Percentiles rank a stretch among this genome's conserved stretches.
Evolutionary conservation across 2,888 invertebrate species (phyloP).

Genomic region (Phengaris arion): DNA sequence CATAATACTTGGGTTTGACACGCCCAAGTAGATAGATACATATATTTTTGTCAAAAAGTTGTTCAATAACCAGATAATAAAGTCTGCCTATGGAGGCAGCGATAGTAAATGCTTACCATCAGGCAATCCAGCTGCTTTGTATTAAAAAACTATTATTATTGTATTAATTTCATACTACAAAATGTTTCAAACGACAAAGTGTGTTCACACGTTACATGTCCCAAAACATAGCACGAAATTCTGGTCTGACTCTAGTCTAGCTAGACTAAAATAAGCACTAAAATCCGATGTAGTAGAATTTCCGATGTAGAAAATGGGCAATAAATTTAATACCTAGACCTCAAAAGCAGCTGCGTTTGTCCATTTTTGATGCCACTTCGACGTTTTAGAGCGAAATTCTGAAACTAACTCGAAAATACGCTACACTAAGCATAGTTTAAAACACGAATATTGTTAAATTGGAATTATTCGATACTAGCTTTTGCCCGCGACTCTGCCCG

Average conservation of each 20-base stretch:
- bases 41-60: too few relatives aligned
- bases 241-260: neutral
- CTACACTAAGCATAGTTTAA: too few relatives aligned
- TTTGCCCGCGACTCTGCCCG: too few relatives aligned
- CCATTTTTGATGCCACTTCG: neutral
- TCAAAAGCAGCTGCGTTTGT: neutral
- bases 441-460: too few relatives aligned
- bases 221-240: neutral
- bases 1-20: too few relatives aligned
- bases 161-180: neutral
- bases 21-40: too few relatives aligned
- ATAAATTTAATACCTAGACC: slow-evolving; percentile 20
- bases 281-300: neutral
- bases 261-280: neutral
- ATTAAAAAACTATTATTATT: neutral
- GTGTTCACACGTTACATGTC: neutral
- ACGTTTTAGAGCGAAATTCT: neutral
- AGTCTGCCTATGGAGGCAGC: too few relatives aligned
- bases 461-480: too few relatives aligned
- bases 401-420: neutral
- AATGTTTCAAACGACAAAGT: neutral
- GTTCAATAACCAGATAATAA: too few relatives aligned
- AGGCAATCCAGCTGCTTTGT: too few relatives aligned
- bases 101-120: too few relatives aligned
- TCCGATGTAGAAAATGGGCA: neutral